A percentile compares a stretch with the other conserved stretches of the same genome.
Conservation (phyloP, 1,140 invertebrate species). For the Lepidostoma basale region DNA sequence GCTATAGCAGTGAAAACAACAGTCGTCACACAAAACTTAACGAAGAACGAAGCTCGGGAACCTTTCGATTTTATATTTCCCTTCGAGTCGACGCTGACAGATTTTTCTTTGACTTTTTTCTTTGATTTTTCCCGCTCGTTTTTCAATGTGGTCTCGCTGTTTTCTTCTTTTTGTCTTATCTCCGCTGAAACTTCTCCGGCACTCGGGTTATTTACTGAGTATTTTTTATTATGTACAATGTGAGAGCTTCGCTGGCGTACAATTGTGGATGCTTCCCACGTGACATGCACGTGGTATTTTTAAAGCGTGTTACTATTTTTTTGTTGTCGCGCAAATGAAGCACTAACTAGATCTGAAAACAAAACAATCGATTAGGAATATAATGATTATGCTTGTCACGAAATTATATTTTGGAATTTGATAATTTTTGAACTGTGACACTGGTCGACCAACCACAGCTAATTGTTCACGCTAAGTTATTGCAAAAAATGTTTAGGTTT, state of each 20-base stretch:
- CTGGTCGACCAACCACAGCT: too few species aligned
- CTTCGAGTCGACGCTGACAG: too few species aligned
- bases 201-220: not conserved
- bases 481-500: too few species aligned
- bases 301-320: too few species aligned
- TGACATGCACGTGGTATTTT: slow-evolving; percentile 14
- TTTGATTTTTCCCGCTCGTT: not conserved
- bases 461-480: too few species aligned
- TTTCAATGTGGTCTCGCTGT: not conserved
- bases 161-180: not conserved
- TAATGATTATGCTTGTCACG: not conserved
- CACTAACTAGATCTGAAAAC: not conserved
- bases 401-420: not conserved
- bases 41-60: not conserved
- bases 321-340: too few species aligned
- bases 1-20: not conserved
- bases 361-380: not conserved
- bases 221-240: slow-evolving; percentile 6
- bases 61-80: not conserved
- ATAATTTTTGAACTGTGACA: too few species aligned
- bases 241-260: not conserved
- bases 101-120: not conserved
- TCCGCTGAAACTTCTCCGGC: not conserved
- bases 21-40: not conserved
- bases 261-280: slow-evolving; percentile 20